Evolutionary conservation across 2,797 vertebrate species (phyloP), one percentile per base, ranked within the genome.

Genomic region (Gallirallus australis): DNA sequence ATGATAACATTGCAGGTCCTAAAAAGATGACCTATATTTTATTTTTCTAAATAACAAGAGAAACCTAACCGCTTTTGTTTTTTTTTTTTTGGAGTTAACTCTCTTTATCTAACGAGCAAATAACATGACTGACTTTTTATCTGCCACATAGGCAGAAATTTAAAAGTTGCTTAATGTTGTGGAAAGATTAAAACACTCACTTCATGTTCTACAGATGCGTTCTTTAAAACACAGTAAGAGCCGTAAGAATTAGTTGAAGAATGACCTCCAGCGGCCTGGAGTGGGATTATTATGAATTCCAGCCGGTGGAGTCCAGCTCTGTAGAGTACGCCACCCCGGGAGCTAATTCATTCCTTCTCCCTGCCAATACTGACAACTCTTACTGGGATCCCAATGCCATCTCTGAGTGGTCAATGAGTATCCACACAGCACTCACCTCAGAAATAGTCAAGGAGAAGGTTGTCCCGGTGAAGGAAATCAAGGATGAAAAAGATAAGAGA

Each of bases 181-280:
- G 42, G 93, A 97, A 94, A 94, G 78, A 97, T 96, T 95, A 94
- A 97, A 97, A 79, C 69, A 33, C 90, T 96, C 56, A 77, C 95
- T 97, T 98, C 96, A 27, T 98, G 84, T 98, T 97, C 97, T 95
- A 14, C 97, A 98, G 98, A 97, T 97, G 56, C 39, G 66, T 91
- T 95, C 94, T 95, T 94, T 97, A 94, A 93, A 93, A 82, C 91
- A 90, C 31, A 1, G 71, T 92, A 94, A 96, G 91, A 97, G 77
- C 90, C 75, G 20, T 97, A 94, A 98, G 95, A 95, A 96, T 97
- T 97, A 98, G 97, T 97, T 97, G 97, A 98, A 97, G 97, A 98
- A 99, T 99, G 98, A 98, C 98, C 97, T 98, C 98, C 97, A 98
- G 98, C 98, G 98, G 98, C 97, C 97, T 98, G 95, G 98, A 99